Base-by-base conservation (phyloP, 1,140 invertebrate genomes). In the Holotrichia oblita region DNA sequence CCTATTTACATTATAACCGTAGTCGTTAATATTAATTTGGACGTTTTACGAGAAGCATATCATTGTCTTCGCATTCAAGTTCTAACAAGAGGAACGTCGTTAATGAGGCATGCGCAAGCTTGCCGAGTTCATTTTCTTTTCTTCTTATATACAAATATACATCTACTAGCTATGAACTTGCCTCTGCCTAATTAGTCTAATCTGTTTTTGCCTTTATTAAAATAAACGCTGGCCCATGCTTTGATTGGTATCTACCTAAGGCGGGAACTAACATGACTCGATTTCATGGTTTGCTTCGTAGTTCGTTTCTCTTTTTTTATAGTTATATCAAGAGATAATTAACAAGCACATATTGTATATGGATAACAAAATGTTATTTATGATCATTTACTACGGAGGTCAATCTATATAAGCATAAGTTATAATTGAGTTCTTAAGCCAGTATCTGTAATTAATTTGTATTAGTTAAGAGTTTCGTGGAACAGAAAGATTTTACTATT, bases 21-120 rank as follows among this genome's bases (percentile, higher is more conserved):
- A 42, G 72, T 73, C 72, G 72, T 73, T 73, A 73, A 73, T 73
- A 73, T 73, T 73, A 73, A 73, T 73, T 73, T 73, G 72, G 40
- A 73, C 72, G 72, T 40, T 73, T 40, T 73, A 40, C 27, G 40
- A 73, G 72, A 9, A 40, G 72, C 40, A 73, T 40, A 73, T 73
- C 72, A 73, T 73, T 73, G 72, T 73, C 72, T 73, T 73, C 40
- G 40, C 40, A 27, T 40, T 73, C 24, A n/a, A 73, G 2, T 73
- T 40, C 17, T 27, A 40, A 69, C 61, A 17, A 69, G 17, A 34
- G 22, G 61, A 2, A 4, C 72, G 40, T 17, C 17, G 72, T 73
- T 73, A 73, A 73, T 73, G 72, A 73, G 24, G 59, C 17, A 64
- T 64, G 22, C 4, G 59, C 59, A 3, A 8, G 59, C 59, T 64